These are phyloP conservation scores for Aphelocoma californica DNA, from an alignment of 2,797 vertebrate genomes.

Conservation along the genomic window DNA sequence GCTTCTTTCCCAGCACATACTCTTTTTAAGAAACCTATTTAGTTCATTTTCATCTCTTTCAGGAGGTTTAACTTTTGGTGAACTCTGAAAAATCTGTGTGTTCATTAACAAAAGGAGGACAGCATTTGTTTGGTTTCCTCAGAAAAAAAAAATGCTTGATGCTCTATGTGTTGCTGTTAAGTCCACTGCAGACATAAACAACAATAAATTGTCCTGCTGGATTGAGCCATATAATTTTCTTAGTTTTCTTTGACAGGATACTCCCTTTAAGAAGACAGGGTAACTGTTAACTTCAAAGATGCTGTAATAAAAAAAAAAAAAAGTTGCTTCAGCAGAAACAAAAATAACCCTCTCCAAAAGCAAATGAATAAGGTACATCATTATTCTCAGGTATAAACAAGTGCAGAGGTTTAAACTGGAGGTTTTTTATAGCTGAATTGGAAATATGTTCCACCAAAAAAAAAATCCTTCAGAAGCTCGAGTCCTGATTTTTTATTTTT, in stretches of 20 bases:
- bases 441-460: slow-evolving; percentile 48
- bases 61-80: slow-evolving; percentile 30
- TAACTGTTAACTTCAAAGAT: slow-evolving; percentile 62
- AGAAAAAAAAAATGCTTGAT: not conserved
- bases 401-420: slow-evolving; percentile 18
- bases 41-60: not conserved
- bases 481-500: slow-evolving; percentile 16
- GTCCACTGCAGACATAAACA: slow-evolving; percentile 70
- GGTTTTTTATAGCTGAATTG: slow-evolving; percentile 56
- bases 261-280: slow-evolving; percentile 72
- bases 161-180: slow-evolving; percentile 31
- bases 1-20: not conserved
- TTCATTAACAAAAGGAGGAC: slow-evolving; percentile 6
- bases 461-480: not conserved
- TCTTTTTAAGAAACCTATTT: not conserved
- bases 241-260: slow-evolving; percentile 64
- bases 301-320: not conserved
- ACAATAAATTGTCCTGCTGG: slow-evolving; percentile 68
- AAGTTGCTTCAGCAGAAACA: slow-evolving; percentile 40
- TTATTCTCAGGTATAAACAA: slow-evolving; percentile 68
- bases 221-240: slow-evolving; percentile 63
- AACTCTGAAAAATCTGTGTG: slow-evolving; percentile 41
- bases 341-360: slow-evolving; percentile 63
- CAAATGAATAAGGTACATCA: slow-evolving; percentile 41
- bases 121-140: slow-evolving; percentile 4